A percentile compares a stretch with the other conserved stretches of the same genome.
These are phyloP conservation scores for Bombus terrestris DNA, from an alignment of 1,140 invertebrate genomes.

Conservation along the genomic window DNA sequence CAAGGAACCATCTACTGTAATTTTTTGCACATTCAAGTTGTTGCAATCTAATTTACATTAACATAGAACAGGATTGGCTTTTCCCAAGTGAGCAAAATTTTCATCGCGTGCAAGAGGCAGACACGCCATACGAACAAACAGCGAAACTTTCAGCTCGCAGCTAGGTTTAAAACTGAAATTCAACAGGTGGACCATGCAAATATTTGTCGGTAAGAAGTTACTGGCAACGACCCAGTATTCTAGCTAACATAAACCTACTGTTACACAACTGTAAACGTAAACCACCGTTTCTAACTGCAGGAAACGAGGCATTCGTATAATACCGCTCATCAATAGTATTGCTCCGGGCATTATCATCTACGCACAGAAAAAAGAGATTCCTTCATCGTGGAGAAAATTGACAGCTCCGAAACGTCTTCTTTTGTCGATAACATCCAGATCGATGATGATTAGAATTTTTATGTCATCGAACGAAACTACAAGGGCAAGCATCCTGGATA, in stretches of 20 bases:
- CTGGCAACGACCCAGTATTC: background rate
- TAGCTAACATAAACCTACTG: background rate
- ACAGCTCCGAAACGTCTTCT: background rate
- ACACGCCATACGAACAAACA: background rate
- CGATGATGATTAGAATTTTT: background rate
- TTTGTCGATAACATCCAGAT: background rate
- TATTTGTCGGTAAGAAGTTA: background rate
- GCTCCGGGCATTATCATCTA: background rate
- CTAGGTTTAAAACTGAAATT: background rate
- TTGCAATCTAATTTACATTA: background rate
- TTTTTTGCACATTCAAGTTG: background rate
- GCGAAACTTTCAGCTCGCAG: background rate
- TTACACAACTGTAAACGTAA: background rate
- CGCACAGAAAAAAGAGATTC: background rate
- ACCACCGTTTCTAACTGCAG: background rate
- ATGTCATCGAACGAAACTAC: background rate
- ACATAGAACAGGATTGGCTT: background rate
- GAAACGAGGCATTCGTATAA: background rate
- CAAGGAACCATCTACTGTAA: background rate
- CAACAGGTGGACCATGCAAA: slow-evolving; percentile 11
- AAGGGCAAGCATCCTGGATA: slow-evolving; percentile 3
- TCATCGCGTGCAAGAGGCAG: background rate
- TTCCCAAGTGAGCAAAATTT: background rate
- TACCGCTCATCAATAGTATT: too few relatives aligned
- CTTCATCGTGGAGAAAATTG: background rate